A percentile compares a stretch with the other conserved stretches of the same genome.
Evolutionary conservation across 2,888 invertebrate species (phyloP).

Genomic region (Torymus tubicola): DNA sequence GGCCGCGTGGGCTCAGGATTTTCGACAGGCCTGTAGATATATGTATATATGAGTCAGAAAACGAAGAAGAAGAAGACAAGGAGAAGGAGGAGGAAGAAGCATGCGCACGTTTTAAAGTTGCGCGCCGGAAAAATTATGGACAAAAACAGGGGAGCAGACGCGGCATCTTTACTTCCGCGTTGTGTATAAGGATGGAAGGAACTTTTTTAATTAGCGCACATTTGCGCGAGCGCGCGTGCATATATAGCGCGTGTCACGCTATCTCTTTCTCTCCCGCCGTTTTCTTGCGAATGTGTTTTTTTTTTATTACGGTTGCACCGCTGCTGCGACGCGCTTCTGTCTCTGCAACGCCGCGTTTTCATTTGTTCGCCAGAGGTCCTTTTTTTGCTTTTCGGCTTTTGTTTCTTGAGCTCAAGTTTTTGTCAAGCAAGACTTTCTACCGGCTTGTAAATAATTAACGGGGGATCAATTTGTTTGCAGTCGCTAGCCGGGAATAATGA

Average conservation of each 20-base stretch:
- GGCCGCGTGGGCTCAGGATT: not conserved
- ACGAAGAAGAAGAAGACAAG: slow-evolving; percentile 16
- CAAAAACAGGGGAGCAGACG: slow-evolving; percentile 12
- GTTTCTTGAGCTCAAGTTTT: too few species aligned
- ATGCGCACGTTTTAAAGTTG: slow-evolving; percentile 31
- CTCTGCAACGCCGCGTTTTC: not conserved
- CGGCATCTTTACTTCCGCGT: too few species aligned
- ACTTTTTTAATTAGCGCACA: slow-evolving; percentile 65
- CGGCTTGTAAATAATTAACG: too few species aligned
- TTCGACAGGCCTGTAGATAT: too few species aligned
- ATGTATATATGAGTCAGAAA: not conserved
- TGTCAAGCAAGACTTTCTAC: too few species aligned
- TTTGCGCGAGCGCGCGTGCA: slow-evolving; percentile 53
- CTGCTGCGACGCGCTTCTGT: slow-evolving; percentile 5
- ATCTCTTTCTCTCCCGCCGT: slow-evolving; percentile 56
- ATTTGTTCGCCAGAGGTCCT: not conserved
- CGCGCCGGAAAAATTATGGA: slow-evolving; percentile 54
- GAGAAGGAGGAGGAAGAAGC: not conserved
- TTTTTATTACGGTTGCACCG: slow-evolving; percentile 1
- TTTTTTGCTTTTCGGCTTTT: too few species aligned
- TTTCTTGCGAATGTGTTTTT: slow-evolving; percentile 14
- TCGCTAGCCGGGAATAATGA: too few species aligned
- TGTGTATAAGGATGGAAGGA: slow-evolving; percentile 11
- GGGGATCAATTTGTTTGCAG: too few species aligned
- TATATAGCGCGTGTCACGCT: slow-evolving; percentile 58